Conservation (phyloP, 2,113 vertebrate genomes). For the Nematolebias whitei region DNA sequence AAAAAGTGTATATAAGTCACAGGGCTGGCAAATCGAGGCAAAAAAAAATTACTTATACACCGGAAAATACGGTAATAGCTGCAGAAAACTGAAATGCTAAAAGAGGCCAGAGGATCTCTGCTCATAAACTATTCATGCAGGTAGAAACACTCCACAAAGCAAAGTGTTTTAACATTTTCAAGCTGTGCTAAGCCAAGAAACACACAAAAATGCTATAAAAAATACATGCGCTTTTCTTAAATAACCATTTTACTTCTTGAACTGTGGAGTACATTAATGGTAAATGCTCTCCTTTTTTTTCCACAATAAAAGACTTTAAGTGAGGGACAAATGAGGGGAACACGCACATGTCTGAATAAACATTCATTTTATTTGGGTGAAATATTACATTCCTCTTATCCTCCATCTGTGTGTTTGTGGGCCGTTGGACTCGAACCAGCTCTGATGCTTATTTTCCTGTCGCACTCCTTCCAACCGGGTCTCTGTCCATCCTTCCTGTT, state of each 20-base stretch:
- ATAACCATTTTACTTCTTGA: conserved; percentile 1
- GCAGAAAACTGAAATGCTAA: conserved; percentile 11
- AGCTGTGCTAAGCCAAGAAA: conserved; percentile 33
- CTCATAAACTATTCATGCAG: conserved; percentile 67
- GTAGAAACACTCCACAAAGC: conserved; percentile 24
- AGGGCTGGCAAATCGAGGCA: no score
- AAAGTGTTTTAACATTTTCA: conserved; percentile 44
- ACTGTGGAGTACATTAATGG: conserved; percentile 21
- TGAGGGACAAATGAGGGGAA: conserved; percentile 17
- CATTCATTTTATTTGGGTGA: conserved; percentile 23
- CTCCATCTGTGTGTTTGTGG: conserved; percentile 15
- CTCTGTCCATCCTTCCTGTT: conserved; percentile 67
- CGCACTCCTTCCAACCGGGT: conserved; percentile 39
- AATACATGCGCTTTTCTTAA: conserved; percentile 17
- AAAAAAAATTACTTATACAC: no score
- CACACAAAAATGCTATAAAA: conserved; percentile 27
- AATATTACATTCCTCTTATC: conserved; percentile 16
- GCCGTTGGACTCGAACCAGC: conserved; percentile 20
- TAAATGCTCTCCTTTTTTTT: conserved; percentile 1
- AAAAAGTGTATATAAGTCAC: no score
- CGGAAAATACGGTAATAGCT: no score
- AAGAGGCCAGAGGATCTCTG: conserved; percentile 22
- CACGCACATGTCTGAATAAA: conserved; percentile 11
- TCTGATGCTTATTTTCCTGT: conserved; percentile 66
- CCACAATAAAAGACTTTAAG: neutral